Base-by-base conservation (phyloP, 2,113 vertebrate genomes). In the Grus americana region DNA sequence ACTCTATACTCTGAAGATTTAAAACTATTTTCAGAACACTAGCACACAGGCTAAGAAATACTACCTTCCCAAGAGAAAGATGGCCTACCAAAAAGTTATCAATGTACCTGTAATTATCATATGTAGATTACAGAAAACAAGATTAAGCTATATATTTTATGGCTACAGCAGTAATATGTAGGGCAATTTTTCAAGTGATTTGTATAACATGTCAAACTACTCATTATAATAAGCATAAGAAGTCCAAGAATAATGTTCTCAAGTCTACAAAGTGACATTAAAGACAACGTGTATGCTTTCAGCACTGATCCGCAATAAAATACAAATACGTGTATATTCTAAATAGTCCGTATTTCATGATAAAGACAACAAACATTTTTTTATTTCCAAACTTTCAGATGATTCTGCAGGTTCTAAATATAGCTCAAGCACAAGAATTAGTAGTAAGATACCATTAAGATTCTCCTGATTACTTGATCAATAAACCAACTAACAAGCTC, bases 51-150 rank as follows among this genome's bases (percentile, higher is more conserved):
- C 86, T 19, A 92, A 82, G 40, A 95, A 91, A 87, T 52, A 81
- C 42, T 61, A 78, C 26, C 29, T 89, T 92, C 55, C 88, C 22
- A 8, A 66, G 55, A 80, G 59, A 92, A 93, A 47, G 44, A 65
- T 17, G 9, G 36, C 54, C 73, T 82, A 75, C 61, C 36, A 87
- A 85, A 94, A 40, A 49, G 55, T 88, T 92, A 93, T 73, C 81
- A 91, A 70, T 84, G 78, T 62, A 95, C 24, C 16, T 79, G 29
- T 42, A 97, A 97, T 91, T 93, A 89, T 92, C 70, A 70, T 75
- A 92, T 12, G 27, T 47, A 82, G 49, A 91, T 82, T 87, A 89
- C 49, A 79, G 57, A 87, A 89, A 92, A 85, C 74, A 89, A 94
- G 50, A 92, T 81, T 94, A 90, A 86, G 34, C 40, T 78, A 57